Base-by-base conservation (phyloP, 2,888 invertebrate species). In the Sisyra terminalis region DNA sequence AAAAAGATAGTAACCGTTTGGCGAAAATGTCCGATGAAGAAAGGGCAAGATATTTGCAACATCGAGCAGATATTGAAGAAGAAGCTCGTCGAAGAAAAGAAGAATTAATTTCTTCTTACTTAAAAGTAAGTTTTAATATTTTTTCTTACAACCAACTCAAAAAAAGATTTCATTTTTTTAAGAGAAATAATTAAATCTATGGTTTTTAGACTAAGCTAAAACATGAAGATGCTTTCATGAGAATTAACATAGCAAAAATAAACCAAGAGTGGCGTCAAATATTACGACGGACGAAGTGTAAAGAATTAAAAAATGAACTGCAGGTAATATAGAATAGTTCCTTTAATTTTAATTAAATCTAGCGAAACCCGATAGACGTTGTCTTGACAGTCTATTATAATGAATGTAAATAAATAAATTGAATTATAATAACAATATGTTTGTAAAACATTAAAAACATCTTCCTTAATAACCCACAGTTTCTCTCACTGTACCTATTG, bases 11-110 rank as follows among this genome's bases (percentile, higher is more conserved):
- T 31, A 75, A 78, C 55, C 84, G 84, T 57, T 59, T 87, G 52
- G 80, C 85, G 14, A 75, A 78, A 51, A 87, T 88, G 87, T 81
- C 78, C 0, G 87, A 87, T 48, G 87, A 87, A 57, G 86, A 88
- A 56, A 69, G 83, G 2, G 75, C 78, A 1, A 65, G 85, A 43
- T 88, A 86, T 59, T 63, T 87, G 40, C 86, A 87, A 56, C 82
- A 83, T 55, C 71, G 81, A 16, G 84, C 85, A 1, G 87, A 87
- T 49, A 63, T 82, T 29, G 87, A 87, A 57, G 80, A 87, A 54
- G 88, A 88, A 56, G 80, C 82, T 0, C 69, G 78, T 31, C 64
- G 84, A 10, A 70, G 87, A 48, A 86, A 87, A 55, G 75, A 84
- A 53, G 85, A 87, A 54, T 67, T 88, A 1, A 75, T 88, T 46